Base-by-base conservation (phyloP, 2,113 vertebrate species). In the Todiramphus saurophagus region DNA sequence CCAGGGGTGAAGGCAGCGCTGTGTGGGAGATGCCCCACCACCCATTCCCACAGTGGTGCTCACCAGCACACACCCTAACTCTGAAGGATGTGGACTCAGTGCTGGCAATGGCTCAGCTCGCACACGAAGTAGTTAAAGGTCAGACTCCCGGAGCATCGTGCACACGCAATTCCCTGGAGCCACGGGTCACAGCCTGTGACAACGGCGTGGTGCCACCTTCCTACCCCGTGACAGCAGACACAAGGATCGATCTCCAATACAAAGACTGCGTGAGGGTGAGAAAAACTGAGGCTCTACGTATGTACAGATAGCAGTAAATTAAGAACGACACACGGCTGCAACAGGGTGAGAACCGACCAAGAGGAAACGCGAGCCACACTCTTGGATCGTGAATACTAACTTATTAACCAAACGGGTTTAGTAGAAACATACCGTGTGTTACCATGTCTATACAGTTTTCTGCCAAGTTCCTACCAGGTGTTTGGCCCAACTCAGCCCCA, bases 81-180 rank as follows among this genome's bases (percentile, higher is more conserved):
- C 39, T 2, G 9, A 9, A 4, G 69, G n/a, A 8, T 4, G 6
- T 17, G 58, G 28, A 3, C 55, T 59, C 80, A 9, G 59, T 0
- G 31, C 39, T n/a, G 70, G 13, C 12, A 24, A 63, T 41, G 30
- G 9, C 70, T 68, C 76, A 63, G 44, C 44, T 48, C 10, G 2
- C 44, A 62, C 39, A 66, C 0, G 2, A 33, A 85, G 50, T 13
- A 17, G 50, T 77, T 33, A 6, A 70, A 69, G 58, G 41, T 9
- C 5, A 2, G 5, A 1, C 33, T 62, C 24, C 10, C 16, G 0
- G 0, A 69, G 75, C 50, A 0, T 1, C 0, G 63, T 16, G 44
- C 46, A 14, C 0, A 0, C 0, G 1, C 70, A 8, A 33, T 16
- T 86, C 75, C 84, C 77, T 2, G 12, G 56, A 35, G 31, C 8